Conservation (phyloP, 1,140 invertebrate species). For the Riptortus pedestris region DNA sequence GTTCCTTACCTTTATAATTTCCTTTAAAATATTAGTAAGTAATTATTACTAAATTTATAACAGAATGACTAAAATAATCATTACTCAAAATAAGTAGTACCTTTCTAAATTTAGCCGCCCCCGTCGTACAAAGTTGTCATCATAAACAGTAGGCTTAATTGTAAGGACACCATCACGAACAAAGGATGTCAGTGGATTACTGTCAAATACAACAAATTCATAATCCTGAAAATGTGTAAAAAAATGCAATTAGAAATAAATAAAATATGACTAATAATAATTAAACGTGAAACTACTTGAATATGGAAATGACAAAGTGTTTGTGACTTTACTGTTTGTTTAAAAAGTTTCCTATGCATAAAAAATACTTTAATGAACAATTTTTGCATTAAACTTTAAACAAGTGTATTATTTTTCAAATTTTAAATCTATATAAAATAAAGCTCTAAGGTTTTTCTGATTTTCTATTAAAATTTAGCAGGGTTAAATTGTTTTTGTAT, state of each 20-base stretch:
- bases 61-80: no score
- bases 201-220: conserved; percentile 26
- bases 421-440: no score
- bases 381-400: no score
- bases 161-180: conserved; percentile 21
- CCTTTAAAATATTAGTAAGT: conserved; percentile 6
- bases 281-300: background rate
- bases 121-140: conserved; percentile 23
- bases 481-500: no score
- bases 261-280: background rate
- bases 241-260: conserved; percentile 8
- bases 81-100: conserved; percentile 20
- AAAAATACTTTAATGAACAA: no score
- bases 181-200: conserved; percentile 13
- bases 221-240: conserved; percentile 31
- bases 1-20: background rate
- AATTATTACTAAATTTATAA: no score
- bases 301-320: no score
- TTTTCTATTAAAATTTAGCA: no score
- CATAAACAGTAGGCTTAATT: conserved; percentile 25
- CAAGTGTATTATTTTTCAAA: no score
- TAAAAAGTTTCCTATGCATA: no score
- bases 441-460: no score
- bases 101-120: conserved; percentile 22
- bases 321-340: no score